Conservation (phyloP, 2,888 invertebrate genomes). For the Spisula solida region DNA sequence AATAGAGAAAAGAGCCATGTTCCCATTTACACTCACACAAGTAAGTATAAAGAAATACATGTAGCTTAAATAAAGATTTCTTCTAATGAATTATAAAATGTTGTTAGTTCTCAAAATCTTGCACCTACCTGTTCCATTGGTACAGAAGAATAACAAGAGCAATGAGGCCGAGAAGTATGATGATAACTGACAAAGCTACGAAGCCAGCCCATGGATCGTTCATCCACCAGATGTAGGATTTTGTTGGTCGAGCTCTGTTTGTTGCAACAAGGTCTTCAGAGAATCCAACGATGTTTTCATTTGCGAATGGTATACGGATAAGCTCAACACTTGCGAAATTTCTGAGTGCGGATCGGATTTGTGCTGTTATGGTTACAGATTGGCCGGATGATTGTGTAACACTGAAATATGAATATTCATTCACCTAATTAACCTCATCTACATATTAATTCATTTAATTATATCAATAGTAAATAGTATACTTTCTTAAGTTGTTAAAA, state of each 20-base stretch:
- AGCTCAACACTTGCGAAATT: slow-evolving; percentile 51
- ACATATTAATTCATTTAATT: too few species aligned
- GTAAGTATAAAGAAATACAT: too few species aligned
- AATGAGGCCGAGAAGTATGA: slow-evolving; percentile 94
- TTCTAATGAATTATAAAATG: too few species aligned
- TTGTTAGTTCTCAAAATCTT: too few species aligned
- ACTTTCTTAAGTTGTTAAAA: too few species aligned
- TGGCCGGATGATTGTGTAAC: slow-evolving; percentile 13
- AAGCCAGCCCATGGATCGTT: slow-evolving; percentile 94
- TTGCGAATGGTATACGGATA: slow-evolving; percentile 69
- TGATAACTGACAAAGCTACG: slow-evolving; percentile 95
- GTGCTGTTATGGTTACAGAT: slow-evolving; percentile 17
- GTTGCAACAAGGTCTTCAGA: slow-evolving; percentile 56
- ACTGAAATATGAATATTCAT: neutral
- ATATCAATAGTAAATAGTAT: too few species aligned
- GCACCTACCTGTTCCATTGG: slow-evolving; percentile 94
- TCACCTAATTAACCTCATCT: too few species aligned
- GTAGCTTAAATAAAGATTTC: too few species aligned
- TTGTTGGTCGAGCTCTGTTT: slow-evolving; percentile 69
- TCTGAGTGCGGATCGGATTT: slow-evolving; percentile 33
- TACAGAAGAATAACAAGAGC: slow-evolving; percentile 97
- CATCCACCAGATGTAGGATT: slow-evolving; percentile 81
- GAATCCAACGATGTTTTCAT: slow-evolving; percentile 63
- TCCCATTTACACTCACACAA: too few species aligned
- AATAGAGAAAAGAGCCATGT: too few species aligned